Evolutionary conservation across 2,113 vertebrate genomes (phyloP).

Genomic region (Hemibagrus wyckioides): DNA sequence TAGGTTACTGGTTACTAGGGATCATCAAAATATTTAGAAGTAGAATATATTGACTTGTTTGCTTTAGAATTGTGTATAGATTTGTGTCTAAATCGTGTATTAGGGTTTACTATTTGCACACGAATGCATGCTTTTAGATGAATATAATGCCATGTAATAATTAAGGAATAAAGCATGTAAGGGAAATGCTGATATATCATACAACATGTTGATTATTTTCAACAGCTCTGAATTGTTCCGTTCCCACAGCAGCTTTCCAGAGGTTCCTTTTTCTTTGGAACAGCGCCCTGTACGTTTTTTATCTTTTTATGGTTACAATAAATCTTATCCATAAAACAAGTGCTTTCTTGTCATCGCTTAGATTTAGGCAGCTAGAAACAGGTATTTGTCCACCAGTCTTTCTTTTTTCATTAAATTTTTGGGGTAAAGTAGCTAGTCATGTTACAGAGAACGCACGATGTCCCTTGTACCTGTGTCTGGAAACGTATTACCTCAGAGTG

Average conservation of each 20-base stretch:
- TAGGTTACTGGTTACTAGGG: constrained; percentile 2
- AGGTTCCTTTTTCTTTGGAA: not conserved
- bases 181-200: not conserved
- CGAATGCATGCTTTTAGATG: not conserved
- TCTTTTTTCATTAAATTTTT: not conserved
- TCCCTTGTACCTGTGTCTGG: not conserved
- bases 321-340: not conserved
- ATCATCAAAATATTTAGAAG: constrained; percentile 16
- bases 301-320: not conserved
- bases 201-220: not conserved
- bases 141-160: not conserved
- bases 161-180: not conserved
- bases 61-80: not conserved
- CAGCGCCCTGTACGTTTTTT: not conserved
- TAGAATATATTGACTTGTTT: not conserved
- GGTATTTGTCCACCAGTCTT: not conserved
- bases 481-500: not conserved
- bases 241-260: not conserved
- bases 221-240: not conserved
- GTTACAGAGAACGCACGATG: not conserved
- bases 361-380: not conserved
- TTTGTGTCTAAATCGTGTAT: not conserved
- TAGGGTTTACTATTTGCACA: not conserved
- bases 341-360: not conserved
- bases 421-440: not conserved